Percentiles rank a stretch among this genome's conserved stretches.
These are phyloP conservation scores for Brienomyrus longianalis DNA, from an alignment of 2,113 vertebrate genomes.

Conservation along the genomic window DNA sequence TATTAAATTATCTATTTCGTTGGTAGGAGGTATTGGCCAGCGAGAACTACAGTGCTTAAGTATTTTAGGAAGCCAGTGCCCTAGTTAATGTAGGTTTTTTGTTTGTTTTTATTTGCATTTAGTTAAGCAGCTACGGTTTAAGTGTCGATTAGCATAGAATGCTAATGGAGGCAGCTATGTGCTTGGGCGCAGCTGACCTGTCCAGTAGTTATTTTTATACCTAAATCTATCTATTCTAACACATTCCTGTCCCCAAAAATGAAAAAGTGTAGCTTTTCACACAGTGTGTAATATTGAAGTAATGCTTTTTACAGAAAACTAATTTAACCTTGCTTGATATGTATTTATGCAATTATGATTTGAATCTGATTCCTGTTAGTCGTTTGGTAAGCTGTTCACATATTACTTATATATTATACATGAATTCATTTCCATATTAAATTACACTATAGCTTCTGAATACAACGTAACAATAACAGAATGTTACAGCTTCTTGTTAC, in stretches of 20 bases:
- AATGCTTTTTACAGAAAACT: background rate
- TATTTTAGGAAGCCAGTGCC: background rate
- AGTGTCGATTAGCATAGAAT: background rate
- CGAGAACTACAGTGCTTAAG: background rate
- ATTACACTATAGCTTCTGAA: background rate
- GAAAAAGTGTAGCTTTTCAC: background rate
- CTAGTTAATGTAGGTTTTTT: background rate
- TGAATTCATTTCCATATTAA: background rate
- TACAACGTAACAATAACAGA: background rate
- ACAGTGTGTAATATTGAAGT: background rate
- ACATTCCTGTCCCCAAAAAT: background rate
- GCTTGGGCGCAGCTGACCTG: background rate
- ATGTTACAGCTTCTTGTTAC: background rate
- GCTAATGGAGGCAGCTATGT: background rate
- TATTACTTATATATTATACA: background rate
- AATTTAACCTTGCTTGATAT: background rate
- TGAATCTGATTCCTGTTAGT: background rate
- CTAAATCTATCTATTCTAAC: background rate
- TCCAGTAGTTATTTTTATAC: background rate
- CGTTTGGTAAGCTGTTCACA: background rate
- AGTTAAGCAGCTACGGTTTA: background rate
- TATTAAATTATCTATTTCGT: background rate
- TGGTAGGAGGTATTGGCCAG: background rate
- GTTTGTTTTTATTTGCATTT: background rate
- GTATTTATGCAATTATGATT: background rate